These are phyloP conservation scores for Centropus unirufus DNA, from an alignment of 2,113 vertebrate species.

Conservation along the genomic window DNA sequence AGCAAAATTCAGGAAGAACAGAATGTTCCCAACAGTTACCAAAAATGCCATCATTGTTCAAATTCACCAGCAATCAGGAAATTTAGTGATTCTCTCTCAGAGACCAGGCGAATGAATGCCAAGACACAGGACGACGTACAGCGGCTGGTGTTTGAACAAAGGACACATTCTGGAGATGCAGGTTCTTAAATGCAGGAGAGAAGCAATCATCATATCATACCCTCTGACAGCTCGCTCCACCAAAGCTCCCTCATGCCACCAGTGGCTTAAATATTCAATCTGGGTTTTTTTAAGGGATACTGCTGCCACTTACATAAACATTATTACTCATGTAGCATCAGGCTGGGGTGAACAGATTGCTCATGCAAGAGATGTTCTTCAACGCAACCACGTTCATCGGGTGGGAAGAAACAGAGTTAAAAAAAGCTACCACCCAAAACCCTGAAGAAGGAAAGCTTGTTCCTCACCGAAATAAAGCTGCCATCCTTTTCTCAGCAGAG, in stretches of 20 bases:
- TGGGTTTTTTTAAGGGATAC: neutral
- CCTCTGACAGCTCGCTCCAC: neutral
- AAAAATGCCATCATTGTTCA: neutral
- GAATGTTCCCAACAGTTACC: neutral
- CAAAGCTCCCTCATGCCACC: neutral
- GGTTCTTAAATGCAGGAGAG: neutral
- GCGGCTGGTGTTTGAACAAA: neutral
- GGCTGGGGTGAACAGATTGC: neutral
- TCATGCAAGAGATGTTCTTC: neutral
- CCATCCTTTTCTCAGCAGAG: neutral
- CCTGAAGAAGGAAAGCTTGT: neutral
- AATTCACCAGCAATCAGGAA: neutral
- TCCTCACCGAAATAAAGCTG: neutral
- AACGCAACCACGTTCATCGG: neutral
- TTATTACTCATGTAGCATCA: neutral
- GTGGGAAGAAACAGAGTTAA: neutral
- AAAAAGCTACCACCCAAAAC: too few relatives aligned
- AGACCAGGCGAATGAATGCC: accelerated
- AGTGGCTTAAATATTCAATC: neutral
- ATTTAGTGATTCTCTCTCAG: neutral
- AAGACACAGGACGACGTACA: accelerated
- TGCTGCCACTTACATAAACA: neutral
- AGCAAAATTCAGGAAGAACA: neutral
- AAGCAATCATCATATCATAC: accelerated
- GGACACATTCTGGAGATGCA: neutral